Percentiles rank a stretch among this genome's conserved stretches.
phyloP scores from a whole-genome alignment of 2,113 vertebrate genomes.

The Felis catus region DNA sequence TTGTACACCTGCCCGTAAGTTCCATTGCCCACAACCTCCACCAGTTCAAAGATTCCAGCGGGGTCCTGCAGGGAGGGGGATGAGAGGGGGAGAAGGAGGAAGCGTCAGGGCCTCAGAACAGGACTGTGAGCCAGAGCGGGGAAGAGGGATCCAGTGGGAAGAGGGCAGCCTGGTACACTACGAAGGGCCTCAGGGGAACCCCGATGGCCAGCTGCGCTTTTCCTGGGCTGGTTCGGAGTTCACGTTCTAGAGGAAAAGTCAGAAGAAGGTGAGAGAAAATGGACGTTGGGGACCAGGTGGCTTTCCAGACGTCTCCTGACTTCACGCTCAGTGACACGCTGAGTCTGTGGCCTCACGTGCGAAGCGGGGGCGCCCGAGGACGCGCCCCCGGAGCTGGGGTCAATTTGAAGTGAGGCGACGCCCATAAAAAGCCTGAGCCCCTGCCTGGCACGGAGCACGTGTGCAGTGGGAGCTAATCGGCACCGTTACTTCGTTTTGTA shows the following conservation, averaged over 20 bases:
- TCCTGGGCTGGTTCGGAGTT: not conserved
- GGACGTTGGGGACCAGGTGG: not conserved
- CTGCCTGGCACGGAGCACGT: not conserved
- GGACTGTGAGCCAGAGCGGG: not conserved
- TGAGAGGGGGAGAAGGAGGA: not conserved
- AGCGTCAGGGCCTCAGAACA: not conserved
- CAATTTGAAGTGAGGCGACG: not conserved
- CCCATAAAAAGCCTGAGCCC: not conserved
- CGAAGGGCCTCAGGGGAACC: not conserved
- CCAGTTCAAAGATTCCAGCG: slow-evolving; percentile 93
- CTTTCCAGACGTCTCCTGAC: not conserved
- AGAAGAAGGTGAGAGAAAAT: not conserved
- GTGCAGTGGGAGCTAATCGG: not conserved
- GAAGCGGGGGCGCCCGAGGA: rapidly evolving
- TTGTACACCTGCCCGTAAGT: slow-evolving; percentile 95
- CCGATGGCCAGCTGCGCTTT: not conserved
- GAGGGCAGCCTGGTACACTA: not conserved
- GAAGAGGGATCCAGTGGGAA: not conserved
- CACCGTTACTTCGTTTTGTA: not conserved
- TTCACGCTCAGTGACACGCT: not conserved
- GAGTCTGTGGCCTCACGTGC: not conserved
- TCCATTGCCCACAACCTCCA: slow-evolving; percentile 94
- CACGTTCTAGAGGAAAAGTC: not conserved
- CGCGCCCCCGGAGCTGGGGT: not conserved
- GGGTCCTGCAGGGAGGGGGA: slow-evolving; percentile 85